These are phyloP conservation scores for Pterobdella sp. DNA, from an alignment of 2,888 invertebrate genomes.

Conservation along the genomic window DNA sequence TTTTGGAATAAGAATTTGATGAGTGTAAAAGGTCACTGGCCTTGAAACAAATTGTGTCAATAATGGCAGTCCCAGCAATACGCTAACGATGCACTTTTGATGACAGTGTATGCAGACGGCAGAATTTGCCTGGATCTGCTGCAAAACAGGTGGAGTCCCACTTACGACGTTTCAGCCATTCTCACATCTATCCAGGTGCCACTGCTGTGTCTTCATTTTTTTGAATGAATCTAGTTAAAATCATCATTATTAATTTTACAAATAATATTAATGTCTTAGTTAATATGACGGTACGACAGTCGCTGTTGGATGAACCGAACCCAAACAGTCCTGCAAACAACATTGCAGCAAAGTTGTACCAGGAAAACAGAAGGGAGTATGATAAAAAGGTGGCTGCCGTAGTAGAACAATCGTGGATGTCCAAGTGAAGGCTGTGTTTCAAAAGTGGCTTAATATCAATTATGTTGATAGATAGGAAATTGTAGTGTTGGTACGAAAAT, in stretches of 20 bases:
- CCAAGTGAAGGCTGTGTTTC: constrained; percentile 3
- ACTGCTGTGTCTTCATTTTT: constrained; percentile 7
- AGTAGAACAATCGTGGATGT: constrained; percentile 90
- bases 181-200: constrained; percentile 95
- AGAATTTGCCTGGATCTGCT: constrained; percentile 98
- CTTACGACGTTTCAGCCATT: constrained; percentile 99
- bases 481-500: no score
- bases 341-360: constrained; percentile 96
- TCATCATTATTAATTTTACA: no score
- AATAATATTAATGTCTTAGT: no score
- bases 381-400: constrained; percentile 98
- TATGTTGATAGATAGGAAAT: no score
- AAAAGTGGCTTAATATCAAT: constrained; percentile 4
- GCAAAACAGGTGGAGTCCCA: constrained; percentile 99
- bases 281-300: no score
- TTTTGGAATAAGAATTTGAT: no score
- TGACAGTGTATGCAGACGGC: constrained; percentile 89
- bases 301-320: constrained; percentile 97
- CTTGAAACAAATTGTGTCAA: no score
- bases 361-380: constrained; percentile 96
- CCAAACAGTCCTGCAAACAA: constrained; percentile 99
- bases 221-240: neutral
- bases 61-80: no score
- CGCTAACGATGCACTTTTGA: no score
- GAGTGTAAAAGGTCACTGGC: no score